phyloP scores from a whole-genome alignment of 1,140 invertebrate species.

The Drosophila kikkawai region DNA sequence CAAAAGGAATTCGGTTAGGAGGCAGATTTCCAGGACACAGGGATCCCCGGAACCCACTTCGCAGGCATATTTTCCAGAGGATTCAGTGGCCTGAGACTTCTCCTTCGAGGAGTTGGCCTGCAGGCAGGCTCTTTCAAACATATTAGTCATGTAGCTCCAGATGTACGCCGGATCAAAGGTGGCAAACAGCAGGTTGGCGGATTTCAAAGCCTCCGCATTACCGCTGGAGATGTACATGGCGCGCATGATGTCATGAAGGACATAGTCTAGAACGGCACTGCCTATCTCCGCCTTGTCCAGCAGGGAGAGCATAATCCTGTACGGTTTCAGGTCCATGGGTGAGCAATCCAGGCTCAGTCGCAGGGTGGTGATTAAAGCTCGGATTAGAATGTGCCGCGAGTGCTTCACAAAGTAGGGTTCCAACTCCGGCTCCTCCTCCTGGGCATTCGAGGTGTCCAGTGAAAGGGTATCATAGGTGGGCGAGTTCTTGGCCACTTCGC shows the following conservation, averaged over 20 bases:
- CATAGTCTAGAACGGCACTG: constrained; percentile 93
- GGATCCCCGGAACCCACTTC: constrained; percentile 88
- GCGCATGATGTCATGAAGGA: constrained; percentile 94
- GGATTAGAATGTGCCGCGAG: constrained; percentile 89
- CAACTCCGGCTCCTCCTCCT: constrained; percentile 73
- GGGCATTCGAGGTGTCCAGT: constrained; percentile 44
- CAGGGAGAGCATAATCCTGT: constrained; percentile 93
- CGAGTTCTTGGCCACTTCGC: constrained; percentile 88
- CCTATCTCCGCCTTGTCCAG: constrained; percentile 96
- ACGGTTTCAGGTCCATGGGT: constrained; percentile 91
- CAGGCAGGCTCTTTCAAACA: constrained; percentile 89
- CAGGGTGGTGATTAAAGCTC: constrained; percentile 88
- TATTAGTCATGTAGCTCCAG: constrained; percentile 92
- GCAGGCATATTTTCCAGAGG: constrained; percentile 82
- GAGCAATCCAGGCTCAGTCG: constrained; percentile 87
- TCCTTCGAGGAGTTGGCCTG: constrained; percentile 52
- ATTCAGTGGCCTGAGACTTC: background rate
- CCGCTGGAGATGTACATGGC: constrained; percentile 84
- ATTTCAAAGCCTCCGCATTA: constrained; percentile 89
- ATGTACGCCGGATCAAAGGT: constrained; percentile 94
- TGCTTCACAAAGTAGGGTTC: constrained; percentile 90
- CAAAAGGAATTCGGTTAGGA: constrained; percentile 91
- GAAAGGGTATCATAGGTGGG: constrained; percentile 84
- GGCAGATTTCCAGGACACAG: constrained; percentile 88
- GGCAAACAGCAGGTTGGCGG: constrained; percentile 94